Evolutionary conservation across 2,113 vertebrate genomes (phyloP).

Genomic region (Taxidea taxus): DNA sequence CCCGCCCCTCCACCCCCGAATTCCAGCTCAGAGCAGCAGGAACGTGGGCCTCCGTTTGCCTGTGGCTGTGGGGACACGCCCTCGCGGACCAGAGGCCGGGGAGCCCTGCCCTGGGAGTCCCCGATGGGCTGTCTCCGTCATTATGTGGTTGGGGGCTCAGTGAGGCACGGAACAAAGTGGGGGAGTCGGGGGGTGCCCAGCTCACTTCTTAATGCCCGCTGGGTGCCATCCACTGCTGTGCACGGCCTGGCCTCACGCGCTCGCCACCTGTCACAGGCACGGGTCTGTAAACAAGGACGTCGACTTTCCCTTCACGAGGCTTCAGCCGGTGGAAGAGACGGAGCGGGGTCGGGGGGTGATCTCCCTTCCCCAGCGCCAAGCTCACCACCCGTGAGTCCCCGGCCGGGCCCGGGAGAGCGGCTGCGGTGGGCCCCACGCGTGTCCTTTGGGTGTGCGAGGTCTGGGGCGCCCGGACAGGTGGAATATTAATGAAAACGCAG

Average conservation of each 20-base stretch:
- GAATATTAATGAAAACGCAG: not conserved
- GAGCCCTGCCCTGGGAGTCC: not conserved
- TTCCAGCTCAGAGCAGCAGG: not conserved
- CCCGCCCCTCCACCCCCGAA: accelerated
- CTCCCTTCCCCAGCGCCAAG: not conserved
- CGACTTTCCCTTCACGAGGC: accelerated
- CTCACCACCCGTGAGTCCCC: accelerated
- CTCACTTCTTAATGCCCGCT: accelerated
- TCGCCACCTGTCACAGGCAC: accelerated
- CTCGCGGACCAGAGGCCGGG: accelerated
- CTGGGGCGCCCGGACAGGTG: accelerated
- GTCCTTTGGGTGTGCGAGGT: accelerated
- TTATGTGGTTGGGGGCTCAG: not conserved
- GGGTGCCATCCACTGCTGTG: accelerated
- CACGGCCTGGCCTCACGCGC: accelerated
- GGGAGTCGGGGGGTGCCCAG: accelerated
- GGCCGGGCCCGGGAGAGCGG: accelerated
- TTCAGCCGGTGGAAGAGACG: not conserved
- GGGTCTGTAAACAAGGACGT: accelerated
- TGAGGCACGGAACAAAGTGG: not conserved
- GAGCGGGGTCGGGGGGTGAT: no score
- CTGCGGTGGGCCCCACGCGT: accelerated
- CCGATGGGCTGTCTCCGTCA: no score
- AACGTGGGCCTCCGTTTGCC: not conserved
- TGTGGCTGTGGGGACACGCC: not conserved